Base-by-base conservation (phyloP, 1,140 invertebrate species). In the Odontomachus brunneus region DNA sequence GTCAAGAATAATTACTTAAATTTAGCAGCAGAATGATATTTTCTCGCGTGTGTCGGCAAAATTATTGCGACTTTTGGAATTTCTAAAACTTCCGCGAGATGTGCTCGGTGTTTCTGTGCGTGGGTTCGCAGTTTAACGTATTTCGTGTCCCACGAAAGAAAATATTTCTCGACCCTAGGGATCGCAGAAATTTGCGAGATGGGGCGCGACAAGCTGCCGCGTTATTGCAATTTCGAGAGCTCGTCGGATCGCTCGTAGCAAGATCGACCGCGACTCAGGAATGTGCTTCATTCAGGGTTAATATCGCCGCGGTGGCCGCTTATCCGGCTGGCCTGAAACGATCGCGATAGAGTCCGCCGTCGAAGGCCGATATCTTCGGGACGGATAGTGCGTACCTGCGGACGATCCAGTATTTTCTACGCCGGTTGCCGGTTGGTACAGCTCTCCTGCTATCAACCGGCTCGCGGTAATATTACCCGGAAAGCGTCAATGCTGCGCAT, bases 381-480 rank as follows among this genome's bases (percentile, higher is more conserved):
- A 87, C 84, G 90, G 84, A 85, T 87, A 84, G 85, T 88, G 88
- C 83, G 88, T 85, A 83, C 65, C 69, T 75, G 63, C 69, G 15
- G 62, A 67, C 89, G 90, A 88, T 87, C 85, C 88, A 90, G 84
- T 91, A 89, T 90, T 88, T 91, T 88, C 88, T 82, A 63, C 55
- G 55, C 38, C 22, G 66, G 78, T 83, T 74, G 80, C 84, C 84
- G 55, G 81, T 87, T 83, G 80, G 83, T 83, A 62, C 53, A 74
- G 75, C 82, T 88, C 74, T 86, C 38, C 9, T 82, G 84, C 84
- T 84, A 90, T 90, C 86, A 86, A 88, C 84, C 83, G 74, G 85
- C 89, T 84, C 82, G 86, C 75, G 57, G 85, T 78, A 88, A 90
- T 91, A 91, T 90, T 91, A 91, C 84, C 90, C 85, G 90, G 90